Evolutionary conservation across 2,888 invertebrate species (phyloP), one percentile per base, ranked within the genome.

Genomic region (Coenonympha arcania): DNA sequence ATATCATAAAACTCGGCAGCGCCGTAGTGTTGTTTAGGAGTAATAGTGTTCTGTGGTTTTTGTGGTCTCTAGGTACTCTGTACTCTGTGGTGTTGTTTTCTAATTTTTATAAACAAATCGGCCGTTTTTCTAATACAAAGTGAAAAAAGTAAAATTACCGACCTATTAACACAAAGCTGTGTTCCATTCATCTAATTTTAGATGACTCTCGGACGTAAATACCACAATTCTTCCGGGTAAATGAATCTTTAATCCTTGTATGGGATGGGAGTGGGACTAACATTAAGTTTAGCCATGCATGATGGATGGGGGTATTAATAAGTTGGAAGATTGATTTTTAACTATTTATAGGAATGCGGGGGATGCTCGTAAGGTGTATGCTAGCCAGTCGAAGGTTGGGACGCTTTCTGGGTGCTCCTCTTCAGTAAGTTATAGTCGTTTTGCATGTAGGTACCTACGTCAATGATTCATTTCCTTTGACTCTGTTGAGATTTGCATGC

Each of bases 391-490:
- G 55, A 92, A 92, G 81, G 88, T 89, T 66, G 90, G 89, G 63
- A 88, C 89, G 64, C 88, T 89, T 33, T 91, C 91, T 48, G 89
- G 90, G 67, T 91, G 91, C 74, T 91, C 92, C 54, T 91, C 92
- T 50, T 91, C 91, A 66, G 92, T 92, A 86, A 86, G 88, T 87
- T 61, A 54, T 47, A 47, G 42, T 40, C 26, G 36, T 45, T 36
- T 46, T 40, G 42, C 36, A 31, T 49, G 53, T 26, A n/a, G n/a
- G n/a, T n/a, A n/a, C n/a, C n/a, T n/a, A 42, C 45, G 31, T 41
- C 34, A 44, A 47, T 56, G 55, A 61, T 37, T 59, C 56, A 56
- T 34, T 22, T 33, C 39, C n/a, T 19, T 26, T 26, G 15, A 16
- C 13, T 22, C 18, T 9, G n/a, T 6, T 24, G 9, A 6, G 8